These are phyloP conservation scores for Zaprionus tsacasi DNA, from an alignment of 1,140 invertebrate genomes.

Conservation along the genomic window DNA sequence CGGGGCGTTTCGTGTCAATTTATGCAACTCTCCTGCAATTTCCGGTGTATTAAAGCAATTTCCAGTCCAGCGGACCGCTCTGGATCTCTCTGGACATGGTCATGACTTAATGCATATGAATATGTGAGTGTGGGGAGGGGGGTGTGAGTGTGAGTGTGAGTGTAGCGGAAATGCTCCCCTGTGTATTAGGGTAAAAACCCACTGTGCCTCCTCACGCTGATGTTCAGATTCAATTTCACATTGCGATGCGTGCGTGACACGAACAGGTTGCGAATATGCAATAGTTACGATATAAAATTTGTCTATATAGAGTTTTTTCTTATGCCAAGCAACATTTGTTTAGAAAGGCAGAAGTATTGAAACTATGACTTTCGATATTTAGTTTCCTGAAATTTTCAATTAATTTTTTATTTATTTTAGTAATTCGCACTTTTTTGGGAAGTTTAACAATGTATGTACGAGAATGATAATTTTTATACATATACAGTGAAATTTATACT, in stretches of 20 bases:
- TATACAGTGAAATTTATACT: too few relatives aligned
- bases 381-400: too few relatives aligned
- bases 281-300: too few relatives aligned
- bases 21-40: constrained; percentile 81
- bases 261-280: background rate
- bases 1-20: constrained; percentile 80
- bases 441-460: too few relatives aligned
- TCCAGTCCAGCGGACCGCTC: constrained; percentile 58
- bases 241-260: constrained; percentile 12
- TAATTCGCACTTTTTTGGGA: too few relatives aligned
- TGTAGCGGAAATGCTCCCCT: constrained; percentile 59
- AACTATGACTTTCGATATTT: too few relatives aligned
- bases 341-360: too few relatives aligned
- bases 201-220: constrained; percentile 22
- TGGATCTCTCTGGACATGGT: constrained; percentile 39
- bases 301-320: background rate
- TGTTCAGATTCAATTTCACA: constrained; percentile 17
- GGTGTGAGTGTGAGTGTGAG: constrained; percentile 8
- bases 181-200: constrained; percentile 45
- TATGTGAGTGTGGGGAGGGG: constrained; percentile 47
- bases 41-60: constrained; percentile 82
- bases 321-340: background rate
- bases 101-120: constrained; percentile 71
- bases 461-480: too few relatives aligned
- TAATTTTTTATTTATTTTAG: background rate